phyloP scores from a whole-genome alignment of 2,113 vertebrate species.

The Phylloscopus trochiloides region DNA sequence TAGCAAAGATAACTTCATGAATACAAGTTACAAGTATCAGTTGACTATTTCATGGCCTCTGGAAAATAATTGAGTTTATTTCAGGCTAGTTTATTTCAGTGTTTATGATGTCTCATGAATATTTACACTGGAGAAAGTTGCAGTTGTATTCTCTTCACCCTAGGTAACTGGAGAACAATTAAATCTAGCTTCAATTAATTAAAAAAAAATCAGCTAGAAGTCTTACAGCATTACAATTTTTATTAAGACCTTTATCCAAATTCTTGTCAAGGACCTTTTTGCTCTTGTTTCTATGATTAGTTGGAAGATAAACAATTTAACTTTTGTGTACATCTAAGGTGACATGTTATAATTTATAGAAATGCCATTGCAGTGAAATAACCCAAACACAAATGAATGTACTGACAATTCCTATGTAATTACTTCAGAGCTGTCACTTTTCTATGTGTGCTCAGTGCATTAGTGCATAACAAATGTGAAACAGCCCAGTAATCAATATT shows the following conservation, averaged over 20 bases:
- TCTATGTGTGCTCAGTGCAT: slow-evolving; percentile 18
- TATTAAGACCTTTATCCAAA: not conserved
- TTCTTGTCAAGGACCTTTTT: not conserved
- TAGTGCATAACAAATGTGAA: slow-evolving; percentile 41
- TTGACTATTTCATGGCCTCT: not conserved
- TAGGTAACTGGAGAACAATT: not conserved
- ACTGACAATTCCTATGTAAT: slow-evolving; percentile 65
- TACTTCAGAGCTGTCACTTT: slow-evolving; percentile 56
- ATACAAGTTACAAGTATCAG: not conserved
- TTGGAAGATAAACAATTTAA: slow-evolving; percentile 48
- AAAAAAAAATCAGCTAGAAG: not conserved
- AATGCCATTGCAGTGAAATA: slow-evolving; percentile 56
- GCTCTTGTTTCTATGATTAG: slow-evolving; percentile 30
- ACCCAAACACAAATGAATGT: slow-evolving; percentile 56
- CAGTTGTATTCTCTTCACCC: not conserved
- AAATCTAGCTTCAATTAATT: not conserved
- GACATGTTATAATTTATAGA: slow-evolving; percentile 63
- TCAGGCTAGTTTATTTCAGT: not conserved
- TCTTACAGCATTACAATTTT: not conserved
- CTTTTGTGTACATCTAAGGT: slow-evolving; percentile 43
- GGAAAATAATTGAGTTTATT: not conserved
- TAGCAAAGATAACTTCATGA: not conserved
- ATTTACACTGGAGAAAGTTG: not conserved
- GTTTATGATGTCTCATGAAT: not conserved
- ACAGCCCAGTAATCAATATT: slow-evolving; percentile 64